Evolutionary conservation across 2,113 vertebrate species (phyloP).

Genomic region (Nanger granti): DNA sequence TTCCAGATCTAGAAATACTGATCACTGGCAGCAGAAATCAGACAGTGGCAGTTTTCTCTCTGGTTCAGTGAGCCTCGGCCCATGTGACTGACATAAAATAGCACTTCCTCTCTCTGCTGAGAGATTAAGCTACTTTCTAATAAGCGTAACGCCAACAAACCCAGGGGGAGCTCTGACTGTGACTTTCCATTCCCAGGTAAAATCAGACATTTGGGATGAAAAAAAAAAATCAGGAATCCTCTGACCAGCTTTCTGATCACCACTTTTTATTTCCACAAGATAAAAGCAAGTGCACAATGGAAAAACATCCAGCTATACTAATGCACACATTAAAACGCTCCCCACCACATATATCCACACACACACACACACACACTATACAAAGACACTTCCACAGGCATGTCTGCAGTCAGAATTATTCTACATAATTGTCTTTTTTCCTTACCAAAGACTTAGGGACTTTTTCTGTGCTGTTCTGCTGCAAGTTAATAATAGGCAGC

Average conservation of each 20-base stretch:
- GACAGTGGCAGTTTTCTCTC: slow-evolving; percentile 1
- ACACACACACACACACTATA: background rate
- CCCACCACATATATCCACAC: background rate
- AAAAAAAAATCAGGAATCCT: background rate
- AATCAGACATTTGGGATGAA: background rate
- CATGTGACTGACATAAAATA: background rate
- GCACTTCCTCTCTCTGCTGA: background rate
- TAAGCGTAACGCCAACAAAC: background rate
- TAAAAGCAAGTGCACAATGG: background rate
- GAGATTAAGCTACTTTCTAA: background rate
- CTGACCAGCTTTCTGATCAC: background rate
- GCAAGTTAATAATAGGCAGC: background rate
- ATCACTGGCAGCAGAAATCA: background rate
- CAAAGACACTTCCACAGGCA: background rate
- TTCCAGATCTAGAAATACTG: background rate
- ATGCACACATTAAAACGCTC: background rate
- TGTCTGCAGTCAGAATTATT: background rate
- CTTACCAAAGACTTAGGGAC: background rate
- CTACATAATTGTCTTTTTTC: background rate
- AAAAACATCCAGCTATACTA: background rate
- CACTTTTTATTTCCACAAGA: background rate
- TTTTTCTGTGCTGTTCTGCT: background rate
- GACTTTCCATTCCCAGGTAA: background rate
- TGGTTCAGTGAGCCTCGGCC: background rate
- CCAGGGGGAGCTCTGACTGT: background rate